Percentiles rank a stretch among this genome's conserved stretches.
These are phyloP conservation scores for Hypsopygia costalis DNA, from an alignment of 2,888 invertebrate species.

Conservation along the genomic window DNA sequence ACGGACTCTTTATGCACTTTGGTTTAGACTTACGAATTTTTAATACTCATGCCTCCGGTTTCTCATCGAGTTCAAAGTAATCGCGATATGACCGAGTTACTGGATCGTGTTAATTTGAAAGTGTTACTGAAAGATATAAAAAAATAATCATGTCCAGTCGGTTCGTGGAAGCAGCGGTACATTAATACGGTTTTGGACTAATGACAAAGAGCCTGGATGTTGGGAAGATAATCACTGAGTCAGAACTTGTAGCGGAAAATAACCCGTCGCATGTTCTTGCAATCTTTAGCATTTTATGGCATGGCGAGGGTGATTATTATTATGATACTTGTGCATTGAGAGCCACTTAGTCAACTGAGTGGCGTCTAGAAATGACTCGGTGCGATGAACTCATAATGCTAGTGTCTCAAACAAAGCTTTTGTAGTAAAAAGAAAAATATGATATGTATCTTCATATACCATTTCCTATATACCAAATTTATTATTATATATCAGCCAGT, in stretches of 20 bases:
- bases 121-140: slow-evolving; percentile 40
- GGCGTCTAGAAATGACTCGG: neutral
- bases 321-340: neutral
- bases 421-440: too few relatives aligned
- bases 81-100: slow-evolving; percentile 37
- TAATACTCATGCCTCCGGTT: too few relatives aligned
- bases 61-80: too few relatives aligned
- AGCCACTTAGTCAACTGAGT: neutral
- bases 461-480: too few relatives aligned
- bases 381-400: neutral
- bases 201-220: neutral
- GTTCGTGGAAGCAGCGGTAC: slow-evolving; percentile 51
- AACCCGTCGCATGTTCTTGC: neutral
- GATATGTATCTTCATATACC: too few relatives aligned
- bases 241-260: neutral
- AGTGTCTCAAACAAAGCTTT: too few relatives aligned
- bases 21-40: too few relatives aligned
- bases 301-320: neutral
- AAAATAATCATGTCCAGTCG: slow-evolving; percentile 38
- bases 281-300: neutral
- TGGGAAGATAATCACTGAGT: neutral
- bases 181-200: slow-evolving; percentile 28
- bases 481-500: too few relatives aligned
- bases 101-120: slow-evolving; percentile 33
- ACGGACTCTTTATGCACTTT: too few relatives aligned